Evolutionary conservation across 2,888 invertebrate species (phyloP).

Genomic region (Cloeon dipterum): DNA sequence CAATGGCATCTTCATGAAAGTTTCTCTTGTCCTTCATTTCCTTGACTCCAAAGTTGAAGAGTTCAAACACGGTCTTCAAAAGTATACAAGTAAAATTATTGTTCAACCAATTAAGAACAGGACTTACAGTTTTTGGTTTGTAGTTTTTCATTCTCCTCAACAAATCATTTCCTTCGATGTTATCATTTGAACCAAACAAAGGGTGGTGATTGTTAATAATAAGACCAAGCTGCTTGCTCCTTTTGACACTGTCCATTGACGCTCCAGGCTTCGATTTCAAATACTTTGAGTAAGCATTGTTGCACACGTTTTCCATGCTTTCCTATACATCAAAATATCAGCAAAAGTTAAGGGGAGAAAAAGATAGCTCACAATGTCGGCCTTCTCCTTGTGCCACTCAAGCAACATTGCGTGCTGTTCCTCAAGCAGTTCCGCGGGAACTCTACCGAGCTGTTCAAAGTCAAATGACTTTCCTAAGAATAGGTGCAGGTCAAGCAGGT

Average conservation of each 20-base stretch:
- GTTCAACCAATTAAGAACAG: slow-evolving; percentile 2
- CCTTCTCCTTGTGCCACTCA: slow-evolving; percentile 43
- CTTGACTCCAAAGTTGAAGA: slow-evolving; percentile 49
- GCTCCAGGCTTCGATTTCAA: slow-evolving; percentile 68
- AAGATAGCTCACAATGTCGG: slow-evolving; percentile 43
- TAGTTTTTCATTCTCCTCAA: slow-evolving; percentile 48
- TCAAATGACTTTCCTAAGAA: slow-evolving; percentile 65
- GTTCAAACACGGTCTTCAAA: slow-evolving; percentile 75
- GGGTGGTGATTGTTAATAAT: slow-evolving; percentile 37
- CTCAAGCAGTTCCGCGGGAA: slow-evolving; percentile 64
- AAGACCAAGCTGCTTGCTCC: slow-evolving; percentile 48
- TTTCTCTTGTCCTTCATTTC: slow-evolving; percentile 77
- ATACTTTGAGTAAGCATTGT: slow-evolving; percentile 83
- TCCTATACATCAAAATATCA: slow-evolving; percentile 18
- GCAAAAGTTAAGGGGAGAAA: background rate
- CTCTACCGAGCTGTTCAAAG: slow-evolving; percentile 38
- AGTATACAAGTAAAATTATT: no score
- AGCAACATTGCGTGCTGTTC: slow-evolving; percentile 56
- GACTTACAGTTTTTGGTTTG: slow-evolving; percentile 43
- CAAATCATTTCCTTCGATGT: slow-evolving; percentile 19
- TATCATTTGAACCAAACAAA: slow-evolving; percentile 21
- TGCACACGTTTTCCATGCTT: slow-evolving; percentile 44
- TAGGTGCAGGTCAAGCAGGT: slow-evolving; percentile 80
- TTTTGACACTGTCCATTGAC: slow-evolving; percentile 66
- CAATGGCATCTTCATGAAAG: slow-evolving; percentile 36